Percentiles rank a stretch among this genome's conserved stretches.
phyloP scores from a whole-genome alignment of 2,888 invertebrate species.

The Tenthredo notha region DNA sequence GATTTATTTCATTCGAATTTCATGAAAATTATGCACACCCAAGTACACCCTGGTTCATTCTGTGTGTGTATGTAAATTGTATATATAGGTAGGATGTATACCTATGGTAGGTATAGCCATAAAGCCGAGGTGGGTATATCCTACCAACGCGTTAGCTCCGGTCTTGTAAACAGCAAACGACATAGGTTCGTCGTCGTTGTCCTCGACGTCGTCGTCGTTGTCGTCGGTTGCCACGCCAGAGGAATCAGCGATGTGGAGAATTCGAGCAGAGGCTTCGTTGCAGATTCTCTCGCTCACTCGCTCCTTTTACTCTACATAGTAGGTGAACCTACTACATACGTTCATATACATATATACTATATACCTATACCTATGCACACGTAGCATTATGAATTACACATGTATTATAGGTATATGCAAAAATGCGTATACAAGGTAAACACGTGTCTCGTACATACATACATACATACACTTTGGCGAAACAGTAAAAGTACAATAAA shows the following conservation, averaged over 20 bases:
- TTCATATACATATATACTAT: no score
- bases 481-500: not conserved
- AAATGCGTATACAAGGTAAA: not conserved
- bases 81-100: not conserved
- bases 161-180: constrained; percentile 59
- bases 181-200: constrained; percentile 56
- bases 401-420: not conserved
- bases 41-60: no score
- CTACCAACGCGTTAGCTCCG: constrained; percentile 53
- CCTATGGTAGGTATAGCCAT: not conserved
- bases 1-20: no score
- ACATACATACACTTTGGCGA: not conserved
- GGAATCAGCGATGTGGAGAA: constrained; percentile 47
- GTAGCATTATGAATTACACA: not conserved
- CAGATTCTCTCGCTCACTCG: not conserved
- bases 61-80: no score
- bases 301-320: not conserved
- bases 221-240: constrained; percentile 17
- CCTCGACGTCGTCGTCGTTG: constrained; percentile 56
- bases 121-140: not conserved
- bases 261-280: not conserved
- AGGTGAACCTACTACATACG: no score
- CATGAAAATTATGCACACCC: no score
- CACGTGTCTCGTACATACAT: no score
- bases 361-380: not conserved